These are phyloP conservation scores for Brachionus asplanchnoidis DNA, from an alignment of 1,140 invertebrate genomes.

Conservation along the genomic window DNA sequence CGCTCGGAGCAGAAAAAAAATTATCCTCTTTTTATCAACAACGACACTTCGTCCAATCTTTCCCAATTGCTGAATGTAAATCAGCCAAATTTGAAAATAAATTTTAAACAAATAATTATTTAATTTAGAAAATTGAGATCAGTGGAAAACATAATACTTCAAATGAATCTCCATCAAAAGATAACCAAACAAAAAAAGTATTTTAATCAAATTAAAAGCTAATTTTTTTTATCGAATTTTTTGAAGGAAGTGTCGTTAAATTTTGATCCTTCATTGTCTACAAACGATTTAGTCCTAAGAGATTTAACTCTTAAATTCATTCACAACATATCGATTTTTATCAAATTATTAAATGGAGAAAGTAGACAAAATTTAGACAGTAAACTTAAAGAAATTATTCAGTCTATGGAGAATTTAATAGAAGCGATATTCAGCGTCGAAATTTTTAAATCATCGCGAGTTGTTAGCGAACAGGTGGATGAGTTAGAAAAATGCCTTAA, in stretches of 20 bases:
- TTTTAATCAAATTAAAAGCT: neutral
- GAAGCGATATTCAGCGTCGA: neutral
- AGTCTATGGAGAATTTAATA: constrained; percentile 23
- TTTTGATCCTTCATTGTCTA: neutral
- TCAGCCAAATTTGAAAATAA: neutral
- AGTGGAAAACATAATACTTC: neutral
- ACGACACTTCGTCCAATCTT: neutral
- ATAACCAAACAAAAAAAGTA: neutral
- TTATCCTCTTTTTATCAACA: neutral
- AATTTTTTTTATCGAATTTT: neutral
- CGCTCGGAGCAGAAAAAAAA: neutral
- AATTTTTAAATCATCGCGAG: neutral
- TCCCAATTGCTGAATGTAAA: neutral
- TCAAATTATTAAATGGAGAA: constrained; percentile 5
- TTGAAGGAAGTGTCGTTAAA: neutral
- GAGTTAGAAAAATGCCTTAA: constrained; percentile 21
- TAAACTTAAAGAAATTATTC: constrained; percentile 29
- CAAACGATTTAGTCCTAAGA: constrained; percentile 6
- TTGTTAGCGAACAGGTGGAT: neutral
- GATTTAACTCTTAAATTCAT: constrained; percentile 35
- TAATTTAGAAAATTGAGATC: neutral
- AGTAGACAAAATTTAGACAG: neutral
- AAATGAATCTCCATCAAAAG: neutral
- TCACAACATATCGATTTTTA: constrained; percentile 19
- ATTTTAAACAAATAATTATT: neutral